A percentile compares a stretch with the other conserved stretches of the same genome.
Evolutionary conservation across 2,113 vertebrate species (phyloP).

Genomic region (Tichodroma muraria): DNA sequence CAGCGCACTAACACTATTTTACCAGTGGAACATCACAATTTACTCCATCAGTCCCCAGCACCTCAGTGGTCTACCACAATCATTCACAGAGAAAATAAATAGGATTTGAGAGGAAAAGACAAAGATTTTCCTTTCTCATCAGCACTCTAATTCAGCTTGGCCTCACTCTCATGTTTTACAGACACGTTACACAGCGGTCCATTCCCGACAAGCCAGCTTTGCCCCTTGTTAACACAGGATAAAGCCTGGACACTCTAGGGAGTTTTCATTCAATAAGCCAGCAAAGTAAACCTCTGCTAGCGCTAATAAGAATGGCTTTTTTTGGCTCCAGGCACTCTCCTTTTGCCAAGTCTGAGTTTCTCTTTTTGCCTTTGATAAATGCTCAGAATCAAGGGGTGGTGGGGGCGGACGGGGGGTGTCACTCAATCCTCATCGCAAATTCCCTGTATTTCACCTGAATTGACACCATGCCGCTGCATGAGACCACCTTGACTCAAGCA

Average conservation of each 20-base stretch:
- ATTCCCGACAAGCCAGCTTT: not conserved
- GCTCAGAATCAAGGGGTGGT: not conserved
- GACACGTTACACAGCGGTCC: rapidly evolving
- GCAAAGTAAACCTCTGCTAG: constrained; percentile 40
- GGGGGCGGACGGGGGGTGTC: rapidly evolving
- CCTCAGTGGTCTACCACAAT: not conserved
- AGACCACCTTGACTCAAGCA: not conserved
- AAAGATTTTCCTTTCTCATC: not conserved
- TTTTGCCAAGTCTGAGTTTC: constrained; percentile 31
- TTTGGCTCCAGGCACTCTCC: constrained; percentile 32
- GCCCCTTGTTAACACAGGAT: constrained; percentile 38
- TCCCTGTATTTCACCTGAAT: not conserved
- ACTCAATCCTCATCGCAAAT: not conserved
- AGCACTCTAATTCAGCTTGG: not conserved
- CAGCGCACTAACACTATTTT: not conserved
- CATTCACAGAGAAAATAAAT: constrained; percentile 35
- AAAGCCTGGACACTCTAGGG: constrained; percentile 40
- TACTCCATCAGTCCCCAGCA: not conserved
- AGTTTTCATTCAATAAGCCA: constrained; percentile 56
- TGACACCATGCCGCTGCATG: not conserved
- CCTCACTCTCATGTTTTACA: not conserved
- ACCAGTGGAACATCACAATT: not conserved
- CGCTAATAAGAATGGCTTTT: constrained; percentile 41
- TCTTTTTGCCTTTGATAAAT: constrained; percentile 11
- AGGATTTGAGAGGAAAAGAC: constrained; percentile 13